A percentile compares a stretch with the other conserved stretches of the same genome.
phyloP scores from a whole-genome alignment of 2,888 invertebrate species.

The Hipparchia semele region DNA sequence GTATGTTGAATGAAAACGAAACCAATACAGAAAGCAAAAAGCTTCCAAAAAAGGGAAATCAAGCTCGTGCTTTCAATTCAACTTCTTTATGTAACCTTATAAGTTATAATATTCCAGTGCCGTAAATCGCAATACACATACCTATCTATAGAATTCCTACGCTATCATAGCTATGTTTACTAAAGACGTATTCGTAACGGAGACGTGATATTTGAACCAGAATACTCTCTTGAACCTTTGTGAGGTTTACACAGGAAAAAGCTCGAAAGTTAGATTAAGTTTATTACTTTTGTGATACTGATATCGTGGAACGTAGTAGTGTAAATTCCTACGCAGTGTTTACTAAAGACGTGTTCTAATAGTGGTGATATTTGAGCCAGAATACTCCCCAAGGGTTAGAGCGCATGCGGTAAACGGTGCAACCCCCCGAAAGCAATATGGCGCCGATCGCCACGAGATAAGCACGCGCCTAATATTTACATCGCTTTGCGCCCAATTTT shows the following conservation, averaged over 20 bases:
- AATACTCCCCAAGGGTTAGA: slow-evolving; percentile 56
- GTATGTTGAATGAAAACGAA: neutral
- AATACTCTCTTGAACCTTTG: neutral
- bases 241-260: neutral
- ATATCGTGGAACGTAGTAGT: neutral
- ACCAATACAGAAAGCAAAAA: neutral
- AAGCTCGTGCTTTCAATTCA: slow-evolving; percentile 4
- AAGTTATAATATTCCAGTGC: neutral
- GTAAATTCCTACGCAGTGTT: slow-evolving; percentile 23
- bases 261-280: neutral
- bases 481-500: slow-evolving; percentile 42
- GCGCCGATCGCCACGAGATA: slow-evolving; percentile 73
- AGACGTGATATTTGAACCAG: neutral
- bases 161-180: neutral
- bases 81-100: neutral
- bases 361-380: slow-evolving; percentile 54
- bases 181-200: neutral
- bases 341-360: slow-evolving; percentile 23
- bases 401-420: slow-evolving; percentile 70
- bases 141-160: too few relatives aligned
- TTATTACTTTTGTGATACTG: neutral
- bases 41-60: neutral
- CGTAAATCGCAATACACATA: neutral
- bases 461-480: slow-evolving; percentile 73
- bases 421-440: slow-evolving; percentile 77